Conservation (phyloP, 2,888 invertebrate genomes). For the Eristalis pertinax region DNA sequence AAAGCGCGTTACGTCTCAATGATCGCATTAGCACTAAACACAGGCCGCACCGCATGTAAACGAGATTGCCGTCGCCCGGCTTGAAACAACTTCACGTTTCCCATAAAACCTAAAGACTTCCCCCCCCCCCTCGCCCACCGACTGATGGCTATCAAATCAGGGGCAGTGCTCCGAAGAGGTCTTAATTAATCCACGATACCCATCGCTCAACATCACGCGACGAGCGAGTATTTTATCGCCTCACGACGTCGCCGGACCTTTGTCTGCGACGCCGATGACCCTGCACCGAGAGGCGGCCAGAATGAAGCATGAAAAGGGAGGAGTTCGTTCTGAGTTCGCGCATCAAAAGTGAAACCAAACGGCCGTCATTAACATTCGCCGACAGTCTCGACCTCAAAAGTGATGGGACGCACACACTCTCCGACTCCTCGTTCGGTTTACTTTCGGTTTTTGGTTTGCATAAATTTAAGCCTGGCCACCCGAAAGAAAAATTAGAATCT, state of each 20-base stretch:
- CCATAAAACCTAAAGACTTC: neutral
- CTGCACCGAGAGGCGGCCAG: neutral
- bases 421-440: neutral
- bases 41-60: neutral
- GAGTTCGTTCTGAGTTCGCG: neutral
- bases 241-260: neutral
- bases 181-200: neutral
- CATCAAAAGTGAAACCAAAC: constrained; percentile 8
- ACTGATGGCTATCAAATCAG: neutral
- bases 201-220: neutral
- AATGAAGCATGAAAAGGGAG: neutral
- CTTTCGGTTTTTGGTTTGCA: constrained; percentile 52
- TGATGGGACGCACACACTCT: neutral
- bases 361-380: neutral
- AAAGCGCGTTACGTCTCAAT: neutral
- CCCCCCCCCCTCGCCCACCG: too few relatives aligned
- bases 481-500: neutral
- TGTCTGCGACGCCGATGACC: neutral
- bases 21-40: neutral
- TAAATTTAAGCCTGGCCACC: constrained; percentile 3
- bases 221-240: neutral
- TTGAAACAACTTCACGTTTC: neutral
- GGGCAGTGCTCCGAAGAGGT: neutral
- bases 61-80: neutral
- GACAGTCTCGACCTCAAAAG: neutral